Evolutionary conservation across 1,140 invertebrate genomes (phyloP).

Genomic region (Euborellia annulipes): DNA sequence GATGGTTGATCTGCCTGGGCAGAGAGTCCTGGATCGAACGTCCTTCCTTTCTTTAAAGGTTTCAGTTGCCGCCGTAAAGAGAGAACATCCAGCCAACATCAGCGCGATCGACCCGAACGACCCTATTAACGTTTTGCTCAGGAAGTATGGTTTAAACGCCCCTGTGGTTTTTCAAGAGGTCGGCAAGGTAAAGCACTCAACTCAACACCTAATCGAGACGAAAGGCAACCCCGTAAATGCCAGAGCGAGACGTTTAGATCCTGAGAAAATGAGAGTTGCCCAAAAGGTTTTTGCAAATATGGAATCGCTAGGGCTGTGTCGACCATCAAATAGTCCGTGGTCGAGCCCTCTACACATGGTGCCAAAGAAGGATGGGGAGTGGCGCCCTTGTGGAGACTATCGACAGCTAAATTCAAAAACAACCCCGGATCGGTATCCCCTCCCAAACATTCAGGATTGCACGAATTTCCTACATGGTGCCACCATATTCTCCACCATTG

Average conservation of each 20-base stretch:
- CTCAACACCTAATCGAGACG: conserved; percentile 13
- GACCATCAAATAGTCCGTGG: conserved; percentile 24
- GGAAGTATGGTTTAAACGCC: no score
- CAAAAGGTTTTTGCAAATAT: conserved; percentile 18
- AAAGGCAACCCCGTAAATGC: conserved; percentile 15
- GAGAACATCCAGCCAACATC: no score
- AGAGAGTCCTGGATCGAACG: no score
- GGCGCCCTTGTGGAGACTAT: conserved; percentile 25
- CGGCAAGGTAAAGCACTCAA: no score
- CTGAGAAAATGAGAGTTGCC: conserved; percentile 12
- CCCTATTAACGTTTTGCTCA: no score
- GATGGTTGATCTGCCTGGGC: no score
- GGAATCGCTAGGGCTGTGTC: conserved; percentile 15
- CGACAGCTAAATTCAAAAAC: conserved; percentile 24
- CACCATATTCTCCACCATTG: no score
- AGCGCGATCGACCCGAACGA: no score
- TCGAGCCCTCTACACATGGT: conserved; percentile 25
- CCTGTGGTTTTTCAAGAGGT: no score
- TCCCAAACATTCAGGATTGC: conserved; percentile 14
- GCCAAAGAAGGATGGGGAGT: conserved; percentile 24
- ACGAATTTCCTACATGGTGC: background rate
- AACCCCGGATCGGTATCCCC: conserved; percentile 21
- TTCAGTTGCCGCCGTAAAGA: no score
- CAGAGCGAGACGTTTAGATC: conserved; percentile 15
- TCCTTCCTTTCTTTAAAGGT: no score